Base-by-base conservation (phyloP, 1,140 invertebrate genomes). In the Caenorhabditis briggsae region DNA sequence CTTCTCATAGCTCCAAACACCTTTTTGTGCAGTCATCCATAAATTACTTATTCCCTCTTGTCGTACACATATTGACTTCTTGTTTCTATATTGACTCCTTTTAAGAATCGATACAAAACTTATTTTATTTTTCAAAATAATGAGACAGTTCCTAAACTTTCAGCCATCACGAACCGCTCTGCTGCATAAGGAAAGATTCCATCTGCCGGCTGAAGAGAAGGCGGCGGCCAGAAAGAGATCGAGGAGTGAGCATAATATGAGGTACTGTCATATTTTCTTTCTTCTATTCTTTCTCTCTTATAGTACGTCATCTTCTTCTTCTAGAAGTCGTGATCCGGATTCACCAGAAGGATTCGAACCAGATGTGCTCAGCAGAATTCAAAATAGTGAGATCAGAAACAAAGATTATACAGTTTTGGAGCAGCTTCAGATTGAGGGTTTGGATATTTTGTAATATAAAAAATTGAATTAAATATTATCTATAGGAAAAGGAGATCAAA, bases 361-460 rank as follows among this genome's bases (percentile, higher is more conserved):
- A 50, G 83, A 84, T 59, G 58, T 64, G 6, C 58, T 84, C 58
- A 84, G 23, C 23, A 43, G 83, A 50, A 65, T 84, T 61, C 83
- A 61, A 14, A 33, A 46, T 25, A 65, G 64, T 65, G 83, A 84
- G 20, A 46, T 64, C 14, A 53, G 41, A 20, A 61, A 65, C n/a
- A 84, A 50, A 78, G 70, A 78, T 50, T 78, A 43, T 11, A 78
- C 70, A 33, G 88, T 90, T 70, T 82, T 92, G 16, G 91, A 91
- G 59, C 82, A 89, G 56, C 65, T 92, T 48, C 89, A 92, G 56
- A 91, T 89, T 55, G 91, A 92, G 50, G 91, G 90, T 43, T n/a
- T 78, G 74, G 20, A 65, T 48, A 20, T 20, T 20, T 20, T 20
- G 2, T n/a, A 58, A 58, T 20, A 20, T 0, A 18, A 14, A 20